A percentile compares a stretch with the other conserved stretches of the same genome.
phyloP scores from a whole-genome alignment of 2,888 invertebrate species.

The Thecocarcelia acutangulata region DNA sequence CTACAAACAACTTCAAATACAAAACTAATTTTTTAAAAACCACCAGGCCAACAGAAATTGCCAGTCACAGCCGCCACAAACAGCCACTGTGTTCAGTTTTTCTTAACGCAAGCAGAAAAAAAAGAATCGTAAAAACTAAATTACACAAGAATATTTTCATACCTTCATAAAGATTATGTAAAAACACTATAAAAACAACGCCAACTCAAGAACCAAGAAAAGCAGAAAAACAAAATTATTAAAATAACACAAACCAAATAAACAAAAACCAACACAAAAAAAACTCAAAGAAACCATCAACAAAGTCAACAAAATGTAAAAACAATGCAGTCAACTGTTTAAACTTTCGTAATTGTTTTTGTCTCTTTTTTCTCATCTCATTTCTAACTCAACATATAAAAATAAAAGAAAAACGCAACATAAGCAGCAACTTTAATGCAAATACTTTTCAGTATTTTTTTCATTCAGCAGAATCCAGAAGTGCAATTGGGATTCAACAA shows the following conservation, averaged over 20 bases:
- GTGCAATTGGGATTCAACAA: constrained; percentile 28
- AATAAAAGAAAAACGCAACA: constrained; percentile 11
- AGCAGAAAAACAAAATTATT: background rate
- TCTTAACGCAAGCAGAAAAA: background rate
- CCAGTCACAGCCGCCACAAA: constrained; percentile 6
- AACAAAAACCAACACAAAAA: constrained; percentile 3
- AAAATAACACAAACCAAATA: constrained; percentile 6
- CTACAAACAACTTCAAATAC: constrained; percentile 13
- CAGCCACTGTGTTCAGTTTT: background rate
- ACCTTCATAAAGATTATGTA: constrained; percentile 42
- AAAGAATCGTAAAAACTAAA: constrained; percentile 14
- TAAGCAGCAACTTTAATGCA: constrained; percentile 18
- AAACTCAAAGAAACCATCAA: too few relatives aligned
- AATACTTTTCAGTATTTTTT: constrained; percentile 23
- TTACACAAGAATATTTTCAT: constrained; percentile 31
- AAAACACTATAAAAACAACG: constrained; percentile 37
- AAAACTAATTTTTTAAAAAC: constrained; percentile 42
- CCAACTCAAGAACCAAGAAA: background rate
- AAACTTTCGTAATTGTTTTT: constrained; percentile 16
- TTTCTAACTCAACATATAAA: constrained; percentile 2
- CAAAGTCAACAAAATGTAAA: constrained; percentile 40
- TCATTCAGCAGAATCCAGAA: constrained; percentile 27
- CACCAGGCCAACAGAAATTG: constrained; percentile 48
- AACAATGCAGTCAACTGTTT: constrained; percentile 34
- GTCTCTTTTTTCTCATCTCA: constrained; percentile 21